phyloP scores from a whole-genome alignment of 37 sponge, comb jelly and placozoan species.

The Chondrilla cf. caribensis region DNA sequence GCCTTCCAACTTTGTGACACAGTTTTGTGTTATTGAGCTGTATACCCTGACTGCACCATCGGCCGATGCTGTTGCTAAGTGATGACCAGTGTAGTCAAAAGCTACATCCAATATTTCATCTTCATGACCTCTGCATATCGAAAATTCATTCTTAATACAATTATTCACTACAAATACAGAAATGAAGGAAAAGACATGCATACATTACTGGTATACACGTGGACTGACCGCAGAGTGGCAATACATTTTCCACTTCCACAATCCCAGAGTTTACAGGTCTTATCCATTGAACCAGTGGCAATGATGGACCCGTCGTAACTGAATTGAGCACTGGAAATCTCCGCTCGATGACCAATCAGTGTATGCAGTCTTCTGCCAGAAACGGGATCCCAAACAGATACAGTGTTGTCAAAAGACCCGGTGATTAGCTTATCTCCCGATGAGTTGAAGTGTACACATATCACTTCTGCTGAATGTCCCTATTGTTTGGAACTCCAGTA shows the following conservation, averaged over 20 bases:
- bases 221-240: constrained; percentile 60
- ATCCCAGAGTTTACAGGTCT: constrained; percentile 94
- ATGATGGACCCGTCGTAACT: constrained; percentile 79
- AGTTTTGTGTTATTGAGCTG: constrained; percentile 55
- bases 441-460: constrained; percentile 80
- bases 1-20: constrained; percentile 71
- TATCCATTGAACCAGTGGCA: constrained; percentile 95
- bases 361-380: constrained; percentile 72
- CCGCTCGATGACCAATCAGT: constrained; percentile 87
- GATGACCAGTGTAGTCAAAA: constrained; percentile 86
- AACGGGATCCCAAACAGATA: constrained; percentile 78
- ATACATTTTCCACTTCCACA: constrained; percentile 60
- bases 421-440: constrained; percentile 74
- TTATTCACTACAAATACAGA: too few relatives aligned
- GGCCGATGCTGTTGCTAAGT: constrained; percentile 88
- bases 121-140: constrained; percentile 63
- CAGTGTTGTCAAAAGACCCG: constrained; percentile 97
- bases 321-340: constrained; percentile 90
- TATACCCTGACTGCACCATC: constrained; percentile 85
- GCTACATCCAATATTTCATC: constrained; percentile 94
- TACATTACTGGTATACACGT: too few relatives aligned
- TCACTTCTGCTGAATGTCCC: constrained; percentile 97
- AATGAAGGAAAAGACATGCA: too few relatives aligned
- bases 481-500: not conserved
- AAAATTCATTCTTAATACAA: not conserved